Evolutionary conservation across 2,888 invertebrate species (phyloP), one percentile per base, ranked within the genome.

Genomic region (Hirtodrosophila alboralis): DNA sequence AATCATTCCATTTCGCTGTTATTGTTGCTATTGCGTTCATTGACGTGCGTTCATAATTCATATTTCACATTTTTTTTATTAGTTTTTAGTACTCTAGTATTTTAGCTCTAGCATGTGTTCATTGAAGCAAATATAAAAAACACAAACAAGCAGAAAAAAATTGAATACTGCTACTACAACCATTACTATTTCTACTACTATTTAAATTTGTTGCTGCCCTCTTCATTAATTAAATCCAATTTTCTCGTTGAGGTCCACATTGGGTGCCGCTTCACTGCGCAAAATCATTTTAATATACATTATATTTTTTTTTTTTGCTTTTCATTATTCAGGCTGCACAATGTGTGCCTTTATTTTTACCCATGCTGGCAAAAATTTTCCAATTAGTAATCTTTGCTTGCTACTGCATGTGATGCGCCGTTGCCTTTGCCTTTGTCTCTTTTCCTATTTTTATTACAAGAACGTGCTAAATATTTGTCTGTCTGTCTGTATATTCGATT

Each of bases 391-490:
- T 76, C 49, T 65, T 53, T 47, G 38, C 34, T 40, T 40, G 51
- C 45, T 27, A n/a, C n/a, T n/a, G n/a, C n/a, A n/a, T n/a, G n/a
- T n/a, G 31, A 30, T 43, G 27, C 37, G 38, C 9, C 44, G 28
- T 10, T 45, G 53, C 33, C 58, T 45, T 56, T 53, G 51, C 48
- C 45, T 58, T 71, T 60, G 54, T 62, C 34, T 54, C 34, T 34
- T 14, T 30, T 45, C 40, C 76, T 79, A 79, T 83, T 78, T 78
- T 72, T 76, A 83, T 61, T 54, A 51, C 57, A 64, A 57, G 63
- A 48, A 56, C 33, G 56, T 57, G 69, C 60, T 66, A 58, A 66
- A 56, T 51, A 49, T 59, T 12, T 44, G 16, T 4, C 36, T 38
- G 4, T 49, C 23, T 40, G 28, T 18, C 23, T 18, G 41, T 30